phyloP scores from a whole-genome alignment of 2,888 invertebrate species.

The Melinaea menophilus region DNA sequence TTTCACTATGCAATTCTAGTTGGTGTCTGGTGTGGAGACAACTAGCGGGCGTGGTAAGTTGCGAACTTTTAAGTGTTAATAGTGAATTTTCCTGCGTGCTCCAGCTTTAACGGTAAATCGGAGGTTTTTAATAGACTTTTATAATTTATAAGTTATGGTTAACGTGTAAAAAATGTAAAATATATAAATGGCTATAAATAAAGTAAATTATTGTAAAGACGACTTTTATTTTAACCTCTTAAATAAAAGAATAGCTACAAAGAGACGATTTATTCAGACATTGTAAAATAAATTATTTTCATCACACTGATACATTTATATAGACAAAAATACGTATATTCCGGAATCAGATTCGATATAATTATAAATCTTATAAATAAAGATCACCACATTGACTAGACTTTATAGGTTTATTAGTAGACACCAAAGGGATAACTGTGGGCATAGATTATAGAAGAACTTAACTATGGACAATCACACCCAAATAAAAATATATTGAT shows the following conservation, averaged over 20 bases:
- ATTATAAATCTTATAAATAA: constrained; percentile 45
- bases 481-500: constrained; percentile 19
- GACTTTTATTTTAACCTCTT: constrained; percentile 39
- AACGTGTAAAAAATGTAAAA: constrained; percentile 25
- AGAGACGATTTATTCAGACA: constrained; percentile 73
- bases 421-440: constrained; percentile 41
- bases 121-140: constrained; percentile 2
- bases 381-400: constrained; percentile 46
- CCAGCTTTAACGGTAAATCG: constrained; percentile 25
- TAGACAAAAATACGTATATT: constrained; percentile 72
- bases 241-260: constrained; percentile 54
- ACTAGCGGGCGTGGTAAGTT: constrained; percentile 62
- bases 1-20: constrained; percentile 55
- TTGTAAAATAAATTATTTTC: constrained; percentile 70
- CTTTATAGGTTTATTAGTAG: constrained; percentile 37
- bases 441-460: constrained; percentile 31
- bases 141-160: neutral
- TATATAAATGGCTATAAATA: constrained; percentile 23
- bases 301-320: constrained; percentile 65
- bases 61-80: constrained; percentile 59
- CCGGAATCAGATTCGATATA: constrained; percentile 69
- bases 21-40: constrained; percentile 43
- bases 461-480: constrained; percentile 21
- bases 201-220: constrained; percentile 44
- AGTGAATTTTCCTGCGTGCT: constrained; percentile 41